Evolutionary conservation across 2,888 invertebrate genomes (phyloP).

Genomic region (Rhaphigaster nebulosa): DNA sequence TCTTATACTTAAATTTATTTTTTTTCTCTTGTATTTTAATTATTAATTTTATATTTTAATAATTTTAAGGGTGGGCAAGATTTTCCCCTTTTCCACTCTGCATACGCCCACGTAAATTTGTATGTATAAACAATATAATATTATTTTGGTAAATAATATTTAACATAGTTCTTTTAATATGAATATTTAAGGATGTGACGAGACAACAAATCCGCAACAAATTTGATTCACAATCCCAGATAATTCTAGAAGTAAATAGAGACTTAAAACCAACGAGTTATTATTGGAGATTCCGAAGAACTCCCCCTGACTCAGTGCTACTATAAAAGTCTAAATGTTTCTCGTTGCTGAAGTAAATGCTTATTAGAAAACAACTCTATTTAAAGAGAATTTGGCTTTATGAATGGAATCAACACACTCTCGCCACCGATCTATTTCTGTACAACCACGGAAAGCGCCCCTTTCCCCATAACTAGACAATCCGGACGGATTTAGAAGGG

Average conservation of each 20-base stretch:
- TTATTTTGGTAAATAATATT: too few relatives aligned
- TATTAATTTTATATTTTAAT: too few relatives aligned
- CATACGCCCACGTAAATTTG: too few relatives aligned
- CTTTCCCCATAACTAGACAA: constrained; percentile 54
- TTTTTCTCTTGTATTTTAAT: too few relatives aligned
- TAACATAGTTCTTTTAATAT: neutral
- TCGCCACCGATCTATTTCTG: neutral
- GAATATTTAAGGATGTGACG: neutral
- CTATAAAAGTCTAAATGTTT: constrained; percentile 19
- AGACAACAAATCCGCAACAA: neutral
- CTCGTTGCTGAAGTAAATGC: constrained; percentile 16
- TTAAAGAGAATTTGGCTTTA: constrained; percentile 22
- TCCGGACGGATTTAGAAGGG: constrained; percentile 2
- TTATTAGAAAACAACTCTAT: constrained; percentile 27
- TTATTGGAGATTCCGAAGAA: neutral
- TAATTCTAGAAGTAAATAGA: constrained; percentile 11
- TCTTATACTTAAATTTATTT: too few relatives aligned
- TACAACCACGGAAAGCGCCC: constrained; percentile 22
- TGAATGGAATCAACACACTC: constrained; percentile 31
- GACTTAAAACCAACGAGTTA: neutral
- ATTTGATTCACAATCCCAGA: neutral
- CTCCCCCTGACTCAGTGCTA: neutral
- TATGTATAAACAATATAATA: too few relatives aligned
- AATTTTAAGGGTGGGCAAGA: too few relatives aligned
- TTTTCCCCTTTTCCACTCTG: too few relatives aligned